Evolutionary conservation across 1,140 invertebrate species (phyloP).

Genomic region (Heterodera schachtii): DNA sequence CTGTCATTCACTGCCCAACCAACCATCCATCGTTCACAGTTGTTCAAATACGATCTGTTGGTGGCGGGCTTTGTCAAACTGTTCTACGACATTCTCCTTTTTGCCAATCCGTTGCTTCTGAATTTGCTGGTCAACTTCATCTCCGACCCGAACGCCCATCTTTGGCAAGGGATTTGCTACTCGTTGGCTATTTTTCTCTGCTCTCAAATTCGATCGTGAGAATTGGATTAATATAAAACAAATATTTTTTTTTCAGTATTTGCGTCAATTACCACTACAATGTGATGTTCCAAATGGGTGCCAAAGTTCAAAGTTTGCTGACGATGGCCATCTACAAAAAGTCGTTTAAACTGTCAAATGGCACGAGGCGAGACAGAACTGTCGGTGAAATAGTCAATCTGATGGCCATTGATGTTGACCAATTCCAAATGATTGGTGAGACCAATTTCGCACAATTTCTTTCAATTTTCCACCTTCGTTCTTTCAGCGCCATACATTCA

Average conservation of each 20-base stretch:
- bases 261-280: slow-evolving; percentile 73
- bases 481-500: slow-evolving; percentile 47
- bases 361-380: slow-evolving; percentile 68
- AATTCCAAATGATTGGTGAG: slow-evolving; percentile 36
- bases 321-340: slow-evolving; percentile 45
- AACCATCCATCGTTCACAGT: neutral
- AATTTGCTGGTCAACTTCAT: slow-evolving; percentile 54
- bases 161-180: slow-evolving; percentile 54
- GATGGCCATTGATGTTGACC: slow-evolving; percentile 68
- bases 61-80: slow-evolving; percentile 35
- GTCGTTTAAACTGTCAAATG: slow-evolving; percentile 66
- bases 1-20: neutral
- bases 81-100: slow-evolving; percentile 49
- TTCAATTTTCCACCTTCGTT: neutral
- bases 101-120: slow-evolving; percentile 55
- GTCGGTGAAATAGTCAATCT: slow-evolving; percentile 73
- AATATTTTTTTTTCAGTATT: slow-evolving; percentile 66
- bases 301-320: slow-evolving; percentile 57
- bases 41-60: slow-evolving; percentile 46
- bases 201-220: slow-evolving; percentile 3
- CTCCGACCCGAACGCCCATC: slow-evolving; percentile 45
- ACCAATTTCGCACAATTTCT: neutral
- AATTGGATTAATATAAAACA: slow-evolving; percentile 41
- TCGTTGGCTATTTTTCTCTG: slow-evolving; percentile 51
- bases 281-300: slow-evolving; percentile 60